Evolutionary conservation across 1,140 invertebrate species (phyloP).

Genomic region (Chrysomallon squamiferum): DNA sequence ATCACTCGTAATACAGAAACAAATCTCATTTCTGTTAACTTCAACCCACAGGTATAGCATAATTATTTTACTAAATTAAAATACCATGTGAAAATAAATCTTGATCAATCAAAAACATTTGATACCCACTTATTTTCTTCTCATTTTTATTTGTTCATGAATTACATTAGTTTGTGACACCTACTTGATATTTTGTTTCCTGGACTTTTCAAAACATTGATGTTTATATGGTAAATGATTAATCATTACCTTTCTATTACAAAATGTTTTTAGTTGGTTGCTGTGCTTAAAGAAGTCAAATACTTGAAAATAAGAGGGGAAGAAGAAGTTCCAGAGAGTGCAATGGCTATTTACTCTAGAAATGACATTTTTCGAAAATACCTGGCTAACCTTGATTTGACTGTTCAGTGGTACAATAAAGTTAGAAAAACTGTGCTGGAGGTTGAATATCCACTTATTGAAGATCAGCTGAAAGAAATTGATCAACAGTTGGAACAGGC

Average conservation of each 20-base stretch:
- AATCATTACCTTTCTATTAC: too few species aligned
- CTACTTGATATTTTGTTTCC: too few species aligned
- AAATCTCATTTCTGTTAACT: constrained; percentile 64
- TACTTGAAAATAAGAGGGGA: constrained; percentile 60
- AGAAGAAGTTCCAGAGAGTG: constrained; percentile 62
- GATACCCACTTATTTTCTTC: too few species aligned
- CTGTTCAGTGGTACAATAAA: constrained; percentile 72
- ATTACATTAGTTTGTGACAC: too few species aligned
- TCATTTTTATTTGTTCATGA: too few species aligned
- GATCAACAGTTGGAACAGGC: constrained; percentile 81
- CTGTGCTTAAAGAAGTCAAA: constrained; percentile 65
- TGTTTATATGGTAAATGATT: too few species aligned
- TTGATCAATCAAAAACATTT: too few species aligned
- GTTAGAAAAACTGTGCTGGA: constrained; percentile 78
- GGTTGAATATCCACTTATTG: constrained; percentile 84
- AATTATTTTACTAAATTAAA: too few species aligned
- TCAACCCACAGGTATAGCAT: constrained; percentile 60
- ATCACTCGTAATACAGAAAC: constrained; percentile 60
- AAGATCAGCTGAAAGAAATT: constrained; percentile 79
- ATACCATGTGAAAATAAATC: too few species aligned
- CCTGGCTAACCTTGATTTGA: constrained; percentile 62
- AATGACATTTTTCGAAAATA: constrained; percentile 63
- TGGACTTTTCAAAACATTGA: too few species aligned
- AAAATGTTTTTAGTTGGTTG: constrained; percentile 62
- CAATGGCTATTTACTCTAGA: constrained; percentile 57